A percentile compares a stretch with the other conserved stretches of the same genome.
phyloP scores from a whole-genome alignment of 2,113 vertebrate species.

The Plestiodon gilberti region DNA sequence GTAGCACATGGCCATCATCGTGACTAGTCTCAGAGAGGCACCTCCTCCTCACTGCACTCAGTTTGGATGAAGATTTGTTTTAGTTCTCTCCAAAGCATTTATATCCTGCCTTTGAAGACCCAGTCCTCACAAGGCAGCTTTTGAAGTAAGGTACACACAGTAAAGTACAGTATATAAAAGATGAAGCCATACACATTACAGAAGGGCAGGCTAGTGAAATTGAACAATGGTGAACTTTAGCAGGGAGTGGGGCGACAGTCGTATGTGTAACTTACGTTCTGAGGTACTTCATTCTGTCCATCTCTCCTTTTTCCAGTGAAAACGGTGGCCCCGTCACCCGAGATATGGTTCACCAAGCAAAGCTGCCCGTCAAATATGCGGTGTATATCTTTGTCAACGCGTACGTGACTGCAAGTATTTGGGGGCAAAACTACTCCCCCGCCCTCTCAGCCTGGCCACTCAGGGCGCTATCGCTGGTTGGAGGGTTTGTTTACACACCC shows the following conservation, averaged over 20 bases:
- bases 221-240: not conserved
- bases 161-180: no score
- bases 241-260: no score
- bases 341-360: conserved; percentile 22
- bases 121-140: no score
- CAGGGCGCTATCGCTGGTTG: not conserved
- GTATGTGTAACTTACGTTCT: not conserved
- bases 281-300: not conserved
- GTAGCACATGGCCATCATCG: no score
- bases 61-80: no score
- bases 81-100: not conserved
- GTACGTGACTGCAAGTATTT: conserved; percentile 23
- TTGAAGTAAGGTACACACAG: no score
- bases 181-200: not conserved
- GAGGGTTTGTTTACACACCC: not conserved
- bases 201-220: not conserved
- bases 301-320: conserved; percentile 39
- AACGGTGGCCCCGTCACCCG: conserved; percentile 37
- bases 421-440: not conserved
- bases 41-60: not conserved
- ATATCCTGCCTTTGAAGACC: no score
- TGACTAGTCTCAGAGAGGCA: not conserved
- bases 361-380: conserved; percentile 48
- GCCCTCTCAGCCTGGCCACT: no score
- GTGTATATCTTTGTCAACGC: conserved; percentile 53